Conservation (phyloP, 2,113 vertebrate species). For the Phyllostomus hastatus region DNA sequence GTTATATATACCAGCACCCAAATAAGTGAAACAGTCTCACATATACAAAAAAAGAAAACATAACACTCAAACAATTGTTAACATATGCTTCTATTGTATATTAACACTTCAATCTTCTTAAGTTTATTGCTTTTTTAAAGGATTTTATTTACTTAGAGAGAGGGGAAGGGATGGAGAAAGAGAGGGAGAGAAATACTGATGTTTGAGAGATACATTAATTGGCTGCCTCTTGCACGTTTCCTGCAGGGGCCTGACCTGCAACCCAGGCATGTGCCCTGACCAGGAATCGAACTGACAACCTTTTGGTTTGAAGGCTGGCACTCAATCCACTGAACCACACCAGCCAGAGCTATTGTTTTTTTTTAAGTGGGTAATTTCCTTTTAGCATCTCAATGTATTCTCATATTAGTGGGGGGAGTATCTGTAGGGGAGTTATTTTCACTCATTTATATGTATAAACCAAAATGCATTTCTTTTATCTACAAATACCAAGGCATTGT, state of each 20-base stretch:
- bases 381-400: neutral
- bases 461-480: neutral
- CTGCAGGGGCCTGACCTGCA: too few relatives aligned
- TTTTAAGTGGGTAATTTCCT: neutral
- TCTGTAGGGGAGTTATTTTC: neutral
- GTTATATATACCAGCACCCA: neutral
- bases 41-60: neutral
- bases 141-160: too few relatives aligned
- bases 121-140: neutral
- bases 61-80: neutral
- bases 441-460: neutral
- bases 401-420: neutral
- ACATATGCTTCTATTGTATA: neutral
- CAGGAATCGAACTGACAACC: too few relatives aligned
- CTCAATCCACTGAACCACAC: too few relatives aligned
- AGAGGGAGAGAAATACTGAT: too few relatives aligned
- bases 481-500: conserved; percentile 39
- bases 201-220: too few relatives aligned
- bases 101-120: neutral
- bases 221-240: too few relatives aligned
- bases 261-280: too few relatives aligned
- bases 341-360: too few relatives aligned
- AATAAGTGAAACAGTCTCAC: neutral
- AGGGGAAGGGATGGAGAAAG: too few relatives aligned
- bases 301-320: too few relatives aligned